These are phyloP conservation scores for Nettapus auritus DNA, from an alignment of 2,113 vertebrate genomes.

Conservation along the genomic window DNA sequence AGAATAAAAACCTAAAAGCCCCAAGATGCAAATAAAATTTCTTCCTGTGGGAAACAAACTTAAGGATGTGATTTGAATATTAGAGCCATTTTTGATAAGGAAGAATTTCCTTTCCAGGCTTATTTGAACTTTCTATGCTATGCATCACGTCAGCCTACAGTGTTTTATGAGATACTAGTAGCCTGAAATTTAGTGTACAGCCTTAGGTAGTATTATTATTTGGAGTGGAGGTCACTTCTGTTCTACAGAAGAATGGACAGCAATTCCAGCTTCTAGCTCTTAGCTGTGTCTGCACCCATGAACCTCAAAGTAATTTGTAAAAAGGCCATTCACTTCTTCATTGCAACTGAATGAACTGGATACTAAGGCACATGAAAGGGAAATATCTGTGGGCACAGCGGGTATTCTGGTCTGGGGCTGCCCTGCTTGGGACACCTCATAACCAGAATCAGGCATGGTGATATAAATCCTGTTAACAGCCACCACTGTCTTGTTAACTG, in stretches of 20 bases:
- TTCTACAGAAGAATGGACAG: not conserved
- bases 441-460: not conserved
- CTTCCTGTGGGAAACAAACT: slow-evolving; percentile 63
- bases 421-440: not conserved
- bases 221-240: not conserved
- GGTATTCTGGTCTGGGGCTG: not conserved
- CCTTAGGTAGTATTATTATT: not conserved
- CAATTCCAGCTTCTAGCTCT: not conserved
- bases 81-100: slow-evolving; percentile 16
- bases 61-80: slow-evolving; percentile 58
- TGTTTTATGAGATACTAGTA: not conserved
- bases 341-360: not conserved
- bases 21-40: slow-evolving; percentile 53
- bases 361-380: not conserved
- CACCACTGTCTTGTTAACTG: not conserved
- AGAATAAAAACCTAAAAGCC: slow-evolving; percentile 68
- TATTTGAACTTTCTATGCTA: slow-evolving; percentile 14
- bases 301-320: not conserved
- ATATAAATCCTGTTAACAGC: not conserved
- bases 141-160: not conserved
- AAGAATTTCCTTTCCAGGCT: slow-evolving; percentile 43
- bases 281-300: not conserved
- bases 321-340: not conserved
- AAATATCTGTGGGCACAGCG: not conserved
- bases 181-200: not conserved